These are phyloP conservation scores for Cololabis saira DNA, from an alignment of 2,113 vertebrate genomes.

Conservation along the genomic window DNA sequence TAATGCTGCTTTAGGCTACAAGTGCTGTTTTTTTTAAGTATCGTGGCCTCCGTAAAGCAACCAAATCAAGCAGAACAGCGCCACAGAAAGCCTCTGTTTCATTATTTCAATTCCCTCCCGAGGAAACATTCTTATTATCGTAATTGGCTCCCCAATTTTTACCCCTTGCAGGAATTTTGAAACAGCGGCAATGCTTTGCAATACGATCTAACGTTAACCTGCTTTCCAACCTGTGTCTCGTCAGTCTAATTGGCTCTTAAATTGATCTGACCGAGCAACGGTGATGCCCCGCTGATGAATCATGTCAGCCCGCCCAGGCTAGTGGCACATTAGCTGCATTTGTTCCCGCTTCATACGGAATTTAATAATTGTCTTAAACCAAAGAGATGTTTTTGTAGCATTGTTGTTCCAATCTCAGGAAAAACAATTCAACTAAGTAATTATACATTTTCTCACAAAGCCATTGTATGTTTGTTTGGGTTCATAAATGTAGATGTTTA, in stretches of 20 bases:
- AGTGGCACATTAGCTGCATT: slow-evolving; percentile 53
- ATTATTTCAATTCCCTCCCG: slow-evolving; percentile 68
- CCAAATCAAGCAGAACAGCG: slow-evolving; percentile 77
- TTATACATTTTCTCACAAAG: too few relatives aligned
- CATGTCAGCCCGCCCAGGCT: slow-evolving; percentile 67
- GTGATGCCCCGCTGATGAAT: slow-evolving; percentile 82
- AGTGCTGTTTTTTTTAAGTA: slow-evolving; percentile 64
- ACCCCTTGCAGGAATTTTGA: slow-evolving; percentile 56
- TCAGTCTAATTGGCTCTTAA: slow-evolving; percentile 90
- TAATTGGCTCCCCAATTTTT: slow-evolving; percentile 78
- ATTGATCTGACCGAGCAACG: slow-evolving; percentile 88
- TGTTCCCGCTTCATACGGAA: slow-evolving; percentile 8
- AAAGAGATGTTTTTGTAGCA: not conserved
- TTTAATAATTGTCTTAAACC: not conserved
- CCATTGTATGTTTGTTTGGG: too few relatives aligned
- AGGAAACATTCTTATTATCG: slow-evolving; percentile 77
- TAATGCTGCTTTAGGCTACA: slow-evolving; percentile 71
- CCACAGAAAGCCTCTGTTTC: slow-evolving; percentile 44
- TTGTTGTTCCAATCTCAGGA: not conserved
- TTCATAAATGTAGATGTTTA: too few relatives aligned
- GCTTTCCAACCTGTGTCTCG: slow-evolving; percentile 84
- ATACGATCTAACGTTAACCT: slow-evolving; percentile 83
- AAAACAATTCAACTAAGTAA: not conserved
- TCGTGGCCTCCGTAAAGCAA: slow-evolving; percentile 60
- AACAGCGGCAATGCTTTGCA: slow-evolving; percentile 67